phyloP scores from a whole-genome alignment of 2,113 vertebrate species.

The Equus przewalskii region DNA sequence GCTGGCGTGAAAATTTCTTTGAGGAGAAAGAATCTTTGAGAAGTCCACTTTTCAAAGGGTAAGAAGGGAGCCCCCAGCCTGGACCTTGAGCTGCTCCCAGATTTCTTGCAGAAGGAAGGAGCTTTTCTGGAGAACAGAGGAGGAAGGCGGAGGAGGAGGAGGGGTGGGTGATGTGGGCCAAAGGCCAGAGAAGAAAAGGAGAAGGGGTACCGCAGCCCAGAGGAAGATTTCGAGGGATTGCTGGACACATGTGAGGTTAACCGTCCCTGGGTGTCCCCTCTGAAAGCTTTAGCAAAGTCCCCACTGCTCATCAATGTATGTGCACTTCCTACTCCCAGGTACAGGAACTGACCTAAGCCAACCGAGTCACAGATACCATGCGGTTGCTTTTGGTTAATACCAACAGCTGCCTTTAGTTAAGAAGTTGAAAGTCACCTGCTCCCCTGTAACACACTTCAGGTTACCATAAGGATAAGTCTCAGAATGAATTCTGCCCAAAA shows the following conservation, averaged over 20 bases:
- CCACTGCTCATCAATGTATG: accelerated
- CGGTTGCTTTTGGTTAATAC: not conserved
- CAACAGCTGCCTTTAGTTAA: not conserved
- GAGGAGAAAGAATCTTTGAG: not conserved
- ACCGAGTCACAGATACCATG: accelerated
- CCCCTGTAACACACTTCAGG: not conserved
- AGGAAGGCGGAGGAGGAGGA: not conserved
- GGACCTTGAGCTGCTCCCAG: not conserved
- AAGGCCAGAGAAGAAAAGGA: not conserved
- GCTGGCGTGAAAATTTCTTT: not conserved
- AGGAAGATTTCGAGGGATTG: not conserved
- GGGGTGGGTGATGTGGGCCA: not conserved
- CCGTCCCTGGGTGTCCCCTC: not conserved
- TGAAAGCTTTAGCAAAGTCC: not conserved
- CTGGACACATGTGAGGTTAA: not conserved
- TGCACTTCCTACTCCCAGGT: not conserved
- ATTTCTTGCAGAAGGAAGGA: not conserved
- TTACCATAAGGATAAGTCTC: not conserved
- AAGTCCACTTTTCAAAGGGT: not conserved
- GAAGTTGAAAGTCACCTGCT: not conserved
- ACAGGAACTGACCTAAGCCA: not conserved
- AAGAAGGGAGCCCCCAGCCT: not conserved
- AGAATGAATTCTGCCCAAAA: not conserved
- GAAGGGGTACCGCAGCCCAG: accelerated
- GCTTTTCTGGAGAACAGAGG: not conserved